Base-by-base conservation (phyloP, 1,140 invertebrate species). In the Centruroides vittatus region DNA sequence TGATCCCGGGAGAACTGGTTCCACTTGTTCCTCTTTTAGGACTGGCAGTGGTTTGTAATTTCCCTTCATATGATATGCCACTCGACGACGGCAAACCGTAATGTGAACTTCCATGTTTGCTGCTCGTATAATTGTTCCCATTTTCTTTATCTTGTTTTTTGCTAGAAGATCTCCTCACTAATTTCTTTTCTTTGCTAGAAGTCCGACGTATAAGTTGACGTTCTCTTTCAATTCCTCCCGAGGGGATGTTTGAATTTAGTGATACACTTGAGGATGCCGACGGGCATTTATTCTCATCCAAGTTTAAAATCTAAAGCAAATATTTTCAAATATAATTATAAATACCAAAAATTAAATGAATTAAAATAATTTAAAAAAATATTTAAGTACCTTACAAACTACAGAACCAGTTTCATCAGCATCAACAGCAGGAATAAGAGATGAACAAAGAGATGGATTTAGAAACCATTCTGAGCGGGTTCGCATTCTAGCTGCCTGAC, bases 391-490 rank as follows among this genome's bases (percentile, higher is more conserved):
- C 41, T 41, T 41, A 41, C 41, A 41, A 41, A 41, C 41, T 41
- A 41, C 41, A 41, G 41, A 41, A 41, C 41, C 41, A 41, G 41
- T 41, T 41, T 41, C 41, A 41, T 41, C 41, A 41, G 8, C 8
- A 41, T 41, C 41, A 41, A 46, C 11, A 34, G 34, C 49, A n/a
- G 60, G 60, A 49, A 51, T 65, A 7, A 61, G 64, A 49, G 64
- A 65, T 7, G 64, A 61, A 51, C 64, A 65, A 48, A 61, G 64
- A 52, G 64, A 65, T 35, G 68, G 68, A 46, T 69, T 69, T 70
- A 94, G 80, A 78, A 93, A 94, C 91, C 91, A 95, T 74, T 94
- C 90, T 53, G 89, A 93, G 67, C 91, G 81, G 53, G 89, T 92
- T 73, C 87, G 81, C 90, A 95, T 94, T 66, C 92, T 80, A 72